Evolutionary conservation across 2,113 vertebrate genomes (phyloP).

Genomic region (Vombatus ursinus): DNA sequence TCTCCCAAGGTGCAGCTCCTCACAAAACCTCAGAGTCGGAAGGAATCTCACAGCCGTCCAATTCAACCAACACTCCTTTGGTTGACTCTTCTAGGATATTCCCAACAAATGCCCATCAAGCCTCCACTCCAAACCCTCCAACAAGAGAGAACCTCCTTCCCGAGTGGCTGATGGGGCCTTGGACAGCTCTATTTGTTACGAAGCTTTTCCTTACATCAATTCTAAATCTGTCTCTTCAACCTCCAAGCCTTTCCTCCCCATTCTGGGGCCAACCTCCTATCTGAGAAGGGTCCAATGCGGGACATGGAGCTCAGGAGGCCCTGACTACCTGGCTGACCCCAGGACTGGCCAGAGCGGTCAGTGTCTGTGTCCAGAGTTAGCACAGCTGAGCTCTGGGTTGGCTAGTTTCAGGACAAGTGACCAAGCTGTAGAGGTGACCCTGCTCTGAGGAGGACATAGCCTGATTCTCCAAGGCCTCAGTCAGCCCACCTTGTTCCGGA

Average conservation of each 20-base stretch:
- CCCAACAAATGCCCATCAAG: not conserved
- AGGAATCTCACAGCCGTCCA: not conserved
- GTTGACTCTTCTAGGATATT: not conserved
- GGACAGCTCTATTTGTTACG: not conserved
- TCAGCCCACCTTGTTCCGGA: conserved; percentile 82
- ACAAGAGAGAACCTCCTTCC: not conserved
- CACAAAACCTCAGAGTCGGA: too few relatives aligned
- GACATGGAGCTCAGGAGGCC: not conserved
- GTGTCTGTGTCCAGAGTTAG: not conserved
- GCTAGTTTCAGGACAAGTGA: not conserved
- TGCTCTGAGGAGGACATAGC: not conserved
- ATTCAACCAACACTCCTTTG: not conserved
- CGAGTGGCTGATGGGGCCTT: not conserved
- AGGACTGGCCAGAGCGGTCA: accelerated
- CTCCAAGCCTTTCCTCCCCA: not conserved
- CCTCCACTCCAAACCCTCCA: not conserved
- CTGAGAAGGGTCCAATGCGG: not conserved
- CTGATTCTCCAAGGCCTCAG: too few relatives aligned
- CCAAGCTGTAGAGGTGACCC: not conserved
- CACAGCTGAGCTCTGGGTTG: not conserved
- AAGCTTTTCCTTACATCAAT: not conserved
- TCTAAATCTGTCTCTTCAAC: not conserved
- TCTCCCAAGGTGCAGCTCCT: too few relatives aligned
- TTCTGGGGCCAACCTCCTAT: not conserved
- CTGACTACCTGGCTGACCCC: not conserved